These are phyloP conservation scores for Chlorops oryzae DNA, from an alignment of 1,140 invertebrate genomes.

Conservation along the genomic window DNA sequence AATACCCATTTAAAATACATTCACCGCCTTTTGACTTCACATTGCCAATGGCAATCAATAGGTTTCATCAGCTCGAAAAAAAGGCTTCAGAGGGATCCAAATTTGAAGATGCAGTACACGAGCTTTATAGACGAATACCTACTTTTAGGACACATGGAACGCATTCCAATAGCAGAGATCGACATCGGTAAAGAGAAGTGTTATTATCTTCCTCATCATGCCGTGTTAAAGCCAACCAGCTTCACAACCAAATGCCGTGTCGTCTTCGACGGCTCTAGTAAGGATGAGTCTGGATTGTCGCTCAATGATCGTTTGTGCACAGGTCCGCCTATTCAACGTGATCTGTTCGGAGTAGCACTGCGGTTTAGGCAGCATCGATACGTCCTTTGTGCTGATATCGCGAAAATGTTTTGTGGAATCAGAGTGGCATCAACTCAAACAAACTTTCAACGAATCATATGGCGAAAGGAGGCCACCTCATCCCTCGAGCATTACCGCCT, in stretches of 20 bases:
- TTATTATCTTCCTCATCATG: conserved; percentile 24
- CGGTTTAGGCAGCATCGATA: too few relatives aligned
- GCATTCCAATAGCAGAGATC: conserved; percentile 3
- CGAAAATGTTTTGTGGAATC: conserved; percentile 39
- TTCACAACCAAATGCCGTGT: conserved; percentile 21
- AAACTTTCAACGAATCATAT: conserved; percentile 44
- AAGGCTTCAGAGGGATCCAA: neutral
- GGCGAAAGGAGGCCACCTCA: conserved; percentile 25
- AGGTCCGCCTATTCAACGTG: conserved; percentile 33
- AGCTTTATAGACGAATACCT: conserved; percentile 34
- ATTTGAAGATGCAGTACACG: neutral
- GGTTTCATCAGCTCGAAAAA: too few relatives aligned
- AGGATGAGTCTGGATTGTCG: conserved; percentile 14
- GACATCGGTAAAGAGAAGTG: neutral
- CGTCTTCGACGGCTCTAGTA: conserved; percentile 27
- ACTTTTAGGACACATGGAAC: conserved; percentile 31
- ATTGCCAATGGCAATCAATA: too few relatives aligned
- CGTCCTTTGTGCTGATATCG: conserved; percentile 27
- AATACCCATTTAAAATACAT: too few relatives aligned
- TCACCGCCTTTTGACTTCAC: too few relatives aligned
- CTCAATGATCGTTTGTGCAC: conserved; percentile 31
- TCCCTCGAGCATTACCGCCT: conserved; percentile 28
- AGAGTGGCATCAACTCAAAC: conserved; percentile 2
- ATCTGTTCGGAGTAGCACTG: conserved; percentile 39
- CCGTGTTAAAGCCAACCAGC: too few relatives aligned